Conservation (phyloP, 1,140 invertebrate species). For the Rhynchophorus ferrugineus region DNA sequence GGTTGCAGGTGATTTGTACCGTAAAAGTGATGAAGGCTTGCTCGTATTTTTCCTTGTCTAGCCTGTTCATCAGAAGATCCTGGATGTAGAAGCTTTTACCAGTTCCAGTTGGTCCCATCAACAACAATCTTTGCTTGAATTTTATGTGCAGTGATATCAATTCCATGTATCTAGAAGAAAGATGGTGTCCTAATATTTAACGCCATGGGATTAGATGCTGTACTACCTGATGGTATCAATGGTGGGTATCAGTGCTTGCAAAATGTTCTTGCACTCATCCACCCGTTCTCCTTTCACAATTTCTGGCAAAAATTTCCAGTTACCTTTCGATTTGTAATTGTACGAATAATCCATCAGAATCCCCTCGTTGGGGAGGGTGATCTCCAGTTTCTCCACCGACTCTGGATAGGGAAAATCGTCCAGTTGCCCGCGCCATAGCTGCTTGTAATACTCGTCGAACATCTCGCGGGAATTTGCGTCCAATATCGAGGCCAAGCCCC, state of each 20-base stretch:
- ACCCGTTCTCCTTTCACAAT: constrained; percentile 49
- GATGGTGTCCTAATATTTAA: neutral
- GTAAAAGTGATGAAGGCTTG: constrained; percentile 84
- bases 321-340: constrained; percentile 56
- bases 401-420: constrained; percentile 58
- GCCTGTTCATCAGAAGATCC: constrained; percentile 73
- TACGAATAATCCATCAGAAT: constrained; percentile 76
- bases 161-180: constrained; percentile 41
- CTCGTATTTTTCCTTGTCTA: constrained; percentile 65
- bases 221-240: constrained; percentile 80
- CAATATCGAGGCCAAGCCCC: constrained; percentile 76
- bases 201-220: constrained; percentile 25
- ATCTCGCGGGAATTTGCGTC: constrained; percentile 62
- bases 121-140: constrained; percentile 59
- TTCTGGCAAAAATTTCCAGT: constrained; percentile 71
- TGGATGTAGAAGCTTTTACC: constrained; percentile 88
- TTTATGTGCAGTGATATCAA: constrained; percentile 61
- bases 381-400: constrained; percentile 58
- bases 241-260: constrained; percentile 76
- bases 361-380: constrained; percentile 65
- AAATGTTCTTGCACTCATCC: constrained; percentile 57
- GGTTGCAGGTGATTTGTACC: constrained; percentile 76
- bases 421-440: constrained; percentile 49
- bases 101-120: constrained; percentile 87
- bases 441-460: constrained; percentile 63